These are phyloP conservation scores for Haliclystus octoradiatus DNA, from an alignment of 30 jellyfish, hydroid and myxozoan genomes.

Conservation along the genomic window DNA sequence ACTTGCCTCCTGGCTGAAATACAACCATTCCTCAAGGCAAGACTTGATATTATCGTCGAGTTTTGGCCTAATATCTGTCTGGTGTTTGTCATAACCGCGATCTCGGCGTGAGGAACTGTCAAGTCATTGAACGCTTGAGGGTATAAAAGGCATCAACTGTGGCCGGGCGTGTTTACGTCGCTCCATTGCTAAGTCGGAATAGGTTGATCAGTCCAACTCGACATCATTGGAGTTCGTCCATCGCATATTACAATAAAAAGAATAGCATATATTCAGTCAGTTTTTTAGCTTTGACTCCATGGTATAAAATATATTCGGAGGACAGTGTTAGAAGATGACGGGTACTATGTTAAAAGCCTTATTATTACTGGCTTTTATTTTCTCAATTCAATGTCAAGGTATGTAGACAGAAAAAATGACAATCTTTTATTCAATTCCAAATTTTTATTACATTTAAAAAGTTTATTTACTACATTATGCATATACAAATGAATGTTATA, in stretches of 20 bases:
- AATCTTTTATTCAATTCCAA: too few relatives aligned
- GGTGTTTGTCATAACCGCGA: background rate
- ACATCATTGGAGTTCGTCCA: too few relatives aligned
- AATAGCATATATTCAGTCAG: background rate
- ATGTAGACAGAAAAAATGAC: background rate
- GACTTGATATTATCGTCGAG: background rate
- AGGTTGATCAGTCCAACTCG: too few relatives aligned
- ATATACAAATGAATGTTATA: too few relatives aligned
- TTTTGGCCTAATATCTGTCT: background rate
- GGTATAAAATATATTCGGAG: background rate
- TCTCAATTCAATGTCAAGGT: background rate
- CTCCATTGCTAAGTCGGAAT: background rate
- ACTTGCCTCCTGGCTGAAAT: background rate
- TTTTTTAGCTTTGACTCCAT: background rate
- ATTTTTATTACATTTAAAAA: too few relatives aligned
- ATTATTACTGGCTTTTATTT: too few relatives aligned
- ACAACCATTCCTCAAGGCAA: background rate
- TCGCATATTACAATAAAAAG: too few relatives aligned
- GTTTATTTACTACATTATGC: too few relatives aligned
- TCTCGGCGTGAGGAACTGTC: conserved; percentile 2
- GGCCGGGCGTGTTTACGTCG: conserved; percentile 3
- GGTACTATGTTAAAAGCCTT: background rate
- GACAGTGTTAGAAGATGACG: background rate
- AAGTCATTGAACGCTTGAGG: background rate
- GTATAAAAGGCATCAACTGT: background rate